Base-by-base conservation (phyloP, 2,797 vertebrate species). In the Macroramphosus scolopax region DNA sequence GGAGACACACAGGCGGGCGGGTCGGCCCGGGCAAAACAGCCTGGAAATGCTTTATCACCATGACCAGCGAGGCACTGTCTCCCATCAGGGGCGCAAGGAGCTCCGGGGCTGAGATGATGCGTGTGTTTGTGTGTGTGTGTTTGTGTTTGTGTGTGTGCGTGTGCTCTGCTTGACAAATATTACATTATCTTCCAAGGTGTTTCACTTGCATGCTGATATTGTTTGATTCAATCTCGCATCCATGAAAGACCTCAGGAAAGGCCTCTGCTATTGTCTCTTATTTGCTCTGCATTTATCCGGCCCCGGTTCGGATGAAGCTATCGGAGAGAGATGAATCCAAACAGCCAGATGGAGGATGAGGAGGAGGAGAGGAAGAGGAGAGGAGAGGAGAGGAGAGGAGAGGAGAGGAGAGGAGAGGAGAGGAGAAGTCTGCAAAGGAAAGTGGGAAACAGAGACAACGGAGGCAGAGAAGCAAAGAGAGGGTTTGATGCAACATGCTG, bases 31-130 rank as follows among this genome's bases (percentile, higher is more conserved):
- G 67, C 63, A 66, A 66, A 81, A 57, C 55, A 72, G 67, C 56
- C 79, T 78, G 80, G 72, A 83, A 83, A 76, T 64, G 68, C 72
- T 83, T 87, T 76, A 83, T 87, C 82, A 78, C 65, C 67, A 72
- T 61, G 50, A 69, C 69, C 67, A 77, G 74, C 72, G 49, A 80
- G 71, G 57, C 68, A 64, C 65, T 64, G 72, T 80, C 75, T 80
- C 75, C 63, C 80, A 82, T 71, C 74, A 73, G 65, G 72, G 69
- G 71, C 51, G 31, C 63, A 45, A 72, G 53, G 50, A 69, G 77
- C 76, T 77, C 69, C 71, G 65, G 62, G 77, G 68, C 68, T 75
- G 64, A 60, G 51, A 61, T 49, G 44, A 33, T 52, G 46, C 28
- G 16, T 36, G 58, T 48, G 5, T 54, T 35, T 54, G 53, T 47